Conservation (phyloP, 2,888 invertebrate genomes). For the Drosophila rellima region DNA sequence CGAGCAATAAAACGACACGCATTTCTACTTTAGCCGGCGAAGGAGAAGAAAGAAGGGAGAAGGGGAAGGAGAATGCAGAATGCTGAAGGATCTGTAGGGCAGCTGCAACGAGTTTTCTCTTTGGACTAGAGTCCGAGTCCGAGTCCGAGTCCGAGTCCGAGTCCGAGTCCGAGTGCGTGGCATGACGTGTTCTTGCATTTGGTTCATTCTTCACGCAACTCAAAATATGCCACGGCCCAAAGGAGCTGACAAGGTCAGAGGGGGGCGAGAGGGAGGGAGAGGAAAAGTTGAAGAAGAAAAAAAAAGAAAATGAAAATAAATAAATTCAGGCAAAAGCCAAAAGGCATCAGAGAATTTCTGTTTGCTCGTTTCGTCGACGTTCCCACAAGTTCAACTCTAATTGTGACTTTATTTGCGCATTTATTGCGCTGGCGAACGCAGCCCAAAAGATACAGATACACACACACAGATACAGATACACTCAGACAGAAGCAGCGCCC, state of each 20-base stretch:
- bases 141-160: no score
- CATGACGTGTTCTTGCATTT: slow-evolving; percentile 47
- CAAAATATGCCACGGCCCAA: slow-evolving; percentile 62
- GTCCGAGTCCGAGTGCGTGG: no score
- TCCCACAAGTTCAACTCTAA: slow-evolving; percentile 83
- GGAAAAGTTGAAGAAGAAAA: slow-evolving; percentile 34
- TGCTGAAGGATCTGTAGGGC: slow-evolving; percentile 30
- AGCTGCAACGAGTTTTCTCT: slow-evolving; percentile 35
- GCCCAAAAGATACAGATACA: slow-evolving; percentile 41
- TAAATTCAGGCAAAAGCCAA: slow-evolving; percentile 17
- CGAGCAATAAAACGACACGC: slow-evolving; percentile 66
- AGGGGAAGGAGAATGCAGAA: not conserved
- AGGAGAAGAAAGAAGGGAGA: not conserved
- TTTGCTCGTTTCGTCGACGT: slow-evolving; percentile 55
- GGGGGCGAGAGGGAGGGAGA: not conserved
- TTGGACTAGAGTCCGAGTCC: slow-evolving; percentile 9
- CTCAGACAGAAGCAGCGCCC: slow-evolving; percentile 52
- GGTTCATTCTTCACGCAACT: slow-evolving; percentile 78
- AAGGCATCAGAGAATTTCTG: not conserved
- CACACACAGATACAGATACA: slow-evolving; percentile 1
- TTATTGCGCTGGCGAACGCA: slow-evolving; percentile 67
- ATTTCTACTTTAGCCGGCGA: slow-evolving; percentile 69
- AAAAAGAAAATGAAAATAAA: no score
- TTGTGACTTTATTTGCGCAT: slow-evolving; percentile 84
- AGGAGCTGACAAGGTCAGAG: not conserved